phyloP scores from a whole-genome alignment of 2,113 vertebrate genomes.

The Clupea harengus region DNA sequence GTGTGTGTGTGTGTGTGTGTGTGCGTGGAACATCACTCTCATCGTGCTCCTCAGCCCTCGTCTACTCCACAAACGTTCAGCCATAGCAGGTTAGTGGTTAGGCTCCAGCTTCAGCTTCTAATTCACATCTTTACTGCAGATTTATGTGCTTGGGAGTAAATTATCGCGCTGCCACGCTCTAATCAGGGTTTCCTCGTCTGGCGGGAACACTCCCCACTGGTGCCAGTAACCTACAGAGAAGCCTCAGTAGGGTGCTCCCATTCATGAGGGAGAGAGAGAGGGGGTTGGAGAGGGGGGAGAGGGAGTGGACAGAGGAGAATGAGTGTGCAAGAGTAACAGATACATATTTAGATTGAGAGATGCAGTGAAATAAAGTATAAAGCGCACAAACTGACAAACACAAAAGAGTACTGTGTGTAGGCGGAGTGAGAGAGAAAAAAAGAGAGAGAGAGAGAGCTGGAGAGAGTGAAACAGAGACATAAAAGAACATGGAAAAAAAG shows the following conservation, averaged over 20 bases:
- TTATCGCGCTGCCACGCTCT: conserved; percentile 29
- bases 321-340: background rate
- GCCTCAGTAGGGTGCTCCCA: conserved; percentile 14
- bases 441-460: background rate
- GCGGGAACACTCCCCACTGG: conserved; percentile 25
- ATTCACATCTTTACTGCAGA: conserved; percentile 18
- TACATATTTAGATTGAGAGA: background rate
- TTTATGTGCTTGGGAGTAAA: conserved; percentile 16
- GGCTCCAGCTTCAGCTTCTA: conserved; percentile 21
- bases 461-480: background rate
- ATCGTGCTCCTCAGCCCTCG: background rate
- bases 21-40: background rate
- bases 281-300: background rate
- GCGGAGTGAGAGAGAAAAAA: background rate
- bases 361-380: background rate
- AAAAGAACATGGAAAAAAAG: conserved; percentile 12
- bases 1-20: conserved; percentile 13
- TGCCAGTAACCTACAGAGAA: conserved; percentile 24
- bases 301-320: background rate
- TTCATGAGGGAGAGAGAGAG: conserved; percentile 2
- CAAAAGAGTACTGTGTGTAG: background rate
- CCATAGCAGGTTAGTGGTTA: conserved; percentile 16
- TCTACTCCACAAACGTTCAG: conserved; percentile 32
- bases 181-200: conserved; percentile 39
- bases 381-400: background rate